Base-by-base conservation (phyloP, 1,140 invertebrate genomes). In the Antheraea mylitta region DNA sequence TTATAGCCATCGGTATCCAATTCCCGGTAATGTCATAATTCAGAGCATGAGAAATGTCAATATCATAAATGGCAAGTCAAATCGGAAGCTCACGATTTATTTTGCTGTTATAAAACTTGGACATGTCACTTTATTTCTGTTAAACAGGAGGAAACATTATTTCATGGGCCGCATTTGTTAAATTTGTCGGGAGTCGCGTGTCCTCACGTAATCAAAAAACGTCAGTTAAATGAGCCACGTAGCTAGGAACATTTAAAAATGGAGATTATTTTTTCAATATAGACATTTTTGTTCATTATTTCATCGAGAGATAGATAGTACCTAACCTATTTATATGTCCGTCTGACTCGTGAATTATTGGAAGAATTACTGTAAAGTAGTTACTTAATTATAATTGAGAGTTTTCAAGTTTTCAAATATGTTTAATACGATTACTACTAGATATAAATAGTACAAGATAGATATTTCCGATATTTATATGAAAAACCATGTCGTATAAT, bases 1-100 rank as follows among this genome's bases (percentile, higher is more conserved):
- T 64, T 64, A 64, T 64, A 48, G 45, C 45, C 16, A 16, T 13
- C 11, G 37, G 63, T 18, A 64, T 64, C 38, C 63, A 67, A 18
- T 38, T 45, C 30, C 37, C 48, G 18, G 30, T 71, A 71, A 71
- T 71, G 69, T 67, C 69, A 71, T 71, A 71, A 71, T 71, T 71
- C 65, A 64, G 16, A 36, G 62, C 48, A 53, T 53, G 45, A 53
- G 63, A 38, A 68, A 72, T 60, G 58, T 63, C 69, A 67, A 71
- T 70, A 66, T 18, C 18, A 19, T 18, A 70, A 66, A 65, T 45
- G 64, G 38, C 42, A 65, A 19, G 64, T 48, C 18, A 61, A 61
- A 61, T 61, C 18, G 59, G 59, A 61, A 61, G 10, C 18, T 19
- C 18, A 8, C 30, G 16, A 36, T 22, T 63, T 63, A 22, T 63